Base-by-base conservation (phyloP, 2,113 vertebrate species). In the Thunnus maccoyii region DNA sequence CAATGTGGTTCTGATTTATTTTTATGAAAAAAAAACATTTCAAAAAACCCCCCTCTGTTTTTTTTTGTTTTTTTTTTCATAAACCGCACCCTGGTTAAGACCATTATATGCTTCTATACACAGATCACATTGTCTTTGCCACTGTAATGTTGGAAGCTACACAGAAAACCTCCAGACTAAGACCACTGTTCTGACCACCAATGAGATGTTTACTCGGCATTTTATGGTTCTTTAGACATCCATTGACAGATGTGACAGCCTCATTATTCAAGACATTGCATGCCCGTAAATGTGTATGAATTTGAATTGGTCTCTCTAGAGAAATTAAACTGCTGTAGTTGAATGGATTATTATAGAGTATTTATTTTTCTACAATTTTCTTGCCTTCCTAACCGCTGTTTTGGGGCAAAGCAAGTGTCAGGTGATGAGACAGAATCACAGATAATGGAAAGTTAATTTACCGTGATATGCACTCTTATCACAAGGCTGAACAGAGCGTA, bases 361-460 rank as follows among this genome's bases (percentile, higher is more conserved):
- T 41, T 41, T 41, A 9, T 41, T 6, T 41, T 41, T 41, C 36
- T 41, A 41, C 36, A 2, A 2, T 18, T 50, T 46, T 54, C 36
- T 36, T 47, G 47, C 50, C 16, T 3, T 41, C 46, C 30, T 36
- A 12, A 1, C 25, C 14, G 47, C 71, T 64, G 47, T 3, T 51
- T 16, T 16, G 17, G 48, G 25, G 13, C 47, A 22, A 55, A 54
- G 44, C n/a, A 9, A 15, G 36, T 20, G 66, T 11, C 22, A 17
- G 64, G 44, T 62, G 81, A 85, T 66, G 66, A 80, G 83, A 83
- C 80, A 84, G 79, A 88, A 85, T 80, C 73, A 44, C 50, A 87
- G 92, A 93, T 95, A 90, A 93, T 87, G 90, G 92, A 90, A 93
- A 93, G 90, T 92, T 88, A 76, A 88, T 92, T 88, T 68, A 25